Base-by-base conservation (phyloP, 2,888 invertebrate species). In the Eledona agricola region DNA sequence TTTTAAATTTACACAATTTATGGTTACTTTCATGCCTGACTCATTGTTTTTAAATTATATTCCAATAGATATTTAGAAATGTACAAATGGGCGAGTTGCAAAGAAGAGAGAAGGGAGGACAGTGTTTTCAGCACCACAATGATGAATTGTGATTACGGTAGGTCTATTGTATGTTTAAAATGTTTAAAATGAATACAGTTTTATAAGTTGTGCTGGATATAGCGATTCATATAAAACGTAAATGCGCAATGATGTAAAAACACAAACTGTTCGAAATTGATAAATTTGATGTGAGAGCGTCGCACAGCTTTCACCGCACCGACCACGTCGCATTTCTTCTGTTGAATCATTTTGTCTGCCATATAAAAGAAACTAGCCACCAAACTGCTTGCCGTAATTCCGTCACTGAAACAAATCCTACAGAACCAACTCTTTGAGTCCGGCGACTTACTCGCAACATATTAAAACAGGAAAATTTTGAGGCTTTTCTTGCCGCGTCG, bases 181-280 rank as follows among this genome's bases (percentile, higher is more conserved):
- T 25, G 9, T 25, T 6, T 25, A 2, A n/a, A n/a, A 7, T 9
- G 13, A 29, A 15, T 17, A 17, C 6, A 9, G 16, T 6, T 11
- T 35, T 12, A 17, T n/a, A n/a, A n/a, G n/a, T n/a, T n/a, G n/a
- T n/a, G n/a, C n/a, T 15, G 25, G 3, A 13, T 13, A 15, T 6
- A 23, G 10, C 16, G 20, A 6, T 42, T 42, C 9, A 31, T 31
- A 22, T 31, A 42, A 13, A 29, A 42, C 3, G 28, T 9, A 1
- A 31, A 19, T n/a, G 29, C 42, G 7, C 29, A 29, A 6, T 31
- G 22, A 15, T 29, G 29, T n/a, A 42, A 11, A 29, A 42, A 42
- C 4, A 42, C 31, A 31, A 42, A 42, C 13, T 42, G 42, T 10
- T 42, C 42, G 4, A 42, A 31, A 22, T 29, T 31, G 20, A 42